phyloP scores from a whole-genome alignment of 1,140 invertebrate species.

The Drosophila ercepeae region DNA sequence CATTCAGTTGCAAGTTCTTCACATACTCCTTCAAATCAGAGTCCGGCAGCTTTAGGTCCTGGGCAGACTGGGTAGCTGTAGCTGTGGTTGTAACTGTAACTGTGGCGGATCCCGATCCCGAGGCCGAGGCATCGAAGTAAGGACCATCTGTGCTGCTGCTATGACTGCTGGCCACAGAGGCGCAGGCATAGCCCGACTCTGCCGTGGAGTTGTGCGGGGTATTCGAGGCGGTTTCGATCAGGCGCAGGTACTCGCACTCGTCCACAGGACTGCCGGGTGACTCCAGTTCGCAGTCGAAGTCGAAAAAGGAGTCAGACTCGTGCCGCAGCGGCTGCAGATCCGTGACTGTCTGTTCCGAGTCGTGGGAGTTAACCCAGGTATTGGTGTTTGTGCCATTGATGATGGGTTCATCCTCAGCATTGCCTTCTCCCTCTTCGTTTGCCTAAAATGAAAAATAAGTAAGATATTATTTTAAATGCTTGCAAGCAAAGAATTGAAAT shows the following conservation, averaged over 20 bases:
- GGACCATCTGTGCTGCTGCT: conserved; percentile 84
- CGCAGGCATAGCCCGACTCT: conserved; percentile 85
- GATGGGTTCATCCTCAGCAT: conserved; percentile 76
- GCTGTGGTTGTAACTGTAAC: conserved; percentile 45
- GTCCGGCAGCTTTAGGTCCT: conserved; percentile 21
- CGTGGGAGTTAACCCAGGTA: conserved; percentile 72
- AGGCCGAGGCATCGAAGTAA: conserved; percentile 84
- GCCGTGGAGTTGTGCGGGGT: conserved; percentile 84
- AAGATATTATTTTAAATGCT: no score
- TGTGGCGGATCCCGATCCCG: conserved; percentile 1
- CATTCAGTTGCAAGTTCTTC: conserved; percentile 51
- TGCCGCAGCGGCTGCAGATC: conserved; percentile 83
- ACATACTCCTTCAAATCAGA: conserved; percentile 38
- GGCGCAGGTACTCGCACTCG: conserved; percentile 84
- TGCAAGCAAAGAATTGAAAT: no score
- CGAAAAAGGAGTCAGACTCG: conserved; percentile 86
- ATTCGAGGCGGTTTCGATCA: conserved; percentile 84
- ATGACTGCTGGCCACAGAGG: conserved; percentile 80
- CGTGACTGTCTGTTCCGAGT: conserved; percentile 76
- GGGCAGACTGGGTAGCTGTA: conserved; percentile 23
- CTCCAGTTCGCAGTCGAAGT: conserved; percentile 86
- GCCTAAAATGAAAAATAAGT: conserved; percentile 32
- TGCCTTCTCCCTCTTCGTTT: conserved; percentile 66
- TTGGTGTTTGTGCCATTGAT: conserved; percentile 74
- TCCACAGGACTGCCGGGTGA: conserved; percentile 88